Evolutionary conservation across 2,888 invertebrate genomes (phyloP).

Genomic region (Empis stercorea): DNA sequence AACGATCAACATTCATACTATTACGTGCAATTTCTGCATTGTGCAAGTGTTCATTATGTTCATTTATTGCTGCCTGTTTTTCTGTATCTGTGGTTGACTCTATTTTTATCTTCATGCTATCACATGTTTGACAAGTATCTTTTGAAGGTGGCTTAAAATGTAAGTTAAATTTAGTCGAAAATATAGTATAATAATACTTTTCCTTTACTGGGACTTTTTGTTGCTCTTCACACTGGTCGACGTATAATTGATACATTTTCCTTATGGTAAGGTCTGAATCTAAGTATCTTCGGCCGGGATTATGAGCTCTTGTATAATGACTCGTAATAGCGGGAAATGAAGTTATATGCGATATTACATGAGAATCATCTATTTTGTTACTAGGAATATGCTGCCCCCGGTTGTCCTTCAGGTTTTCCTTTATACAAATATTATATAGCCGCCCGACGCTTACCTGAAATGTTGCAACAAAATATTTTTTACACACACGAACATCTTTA

Average conservation of each 20-base stretch:
- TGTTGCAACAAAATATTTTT: slow-evolving; percentile 1
- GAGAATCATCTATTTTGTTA: background rate
- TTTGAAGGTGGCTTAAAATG: slow-evolving; percentile 3
- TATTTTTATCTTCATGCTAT: slow-evolving; percentile 3
- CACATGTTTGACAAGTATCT: slow-evolving; percentile 1
- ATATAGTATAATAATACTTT: slow-evolving; percentile 2
- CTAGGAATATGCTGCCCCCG: background rate
- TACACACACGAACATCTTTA: slow-evolving; percentile 1
- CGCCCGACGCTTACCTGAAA: slow-evolving; percentile 1
- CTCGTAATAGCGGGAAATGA: background rate
- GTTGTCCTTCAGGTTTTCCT: background rate
- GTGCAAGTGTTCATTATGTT: background rate
- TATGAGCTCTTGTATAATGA: slow-evolving; percentile 2
- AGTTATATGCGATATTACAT: background rate
- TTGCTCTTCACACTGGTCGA: background rate
- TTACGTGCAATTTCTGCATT: slow-evolving; percentile 1
- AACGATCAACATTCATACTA: background rate
- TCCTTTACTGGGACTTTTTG: background rate
- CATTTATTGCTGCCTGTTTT: slow-evolving; percentile 1
- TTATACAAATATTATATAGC: background rate
- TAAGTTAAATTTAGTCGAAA: slow-evolving; percentile 5
- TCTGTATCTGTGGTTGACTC: background rate
- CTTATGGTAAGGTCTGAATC: background rate
- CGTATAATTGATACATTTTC: background rate
- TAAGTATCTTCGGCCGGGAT: background rate